Base-by-base conservation (phyloP, 1,140 invertebrate species). In the Arctopsyche grandis region DNA sequence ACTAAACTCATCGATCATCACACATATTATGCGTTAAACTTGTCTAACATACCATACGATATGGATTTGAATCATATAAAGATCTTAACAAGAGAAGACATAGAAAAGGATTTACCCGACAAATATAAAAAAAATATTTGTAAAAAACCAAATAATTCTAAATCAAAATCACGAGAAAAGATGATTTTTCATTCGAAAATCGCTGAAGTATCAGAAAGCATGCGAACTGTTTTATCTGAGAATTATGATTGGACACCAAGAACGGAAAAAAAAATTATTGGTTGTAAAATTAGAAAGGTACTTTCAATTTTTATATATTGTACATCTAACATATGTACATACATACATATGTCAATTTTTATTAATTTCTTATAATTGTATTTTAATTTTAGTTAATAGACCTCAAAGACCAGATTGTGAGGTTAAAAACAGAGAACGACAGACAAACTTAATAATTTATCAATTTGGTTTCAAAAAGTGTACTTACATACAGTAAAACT, bases 51-150 rank as follows among this genome's bases (percentile, higher is more conserved):
- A 76, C 84, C 86, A 0, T 88, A 87, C 75, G 87, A 86, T 46
- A 88, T 85, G 0, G 84, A 84, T 43, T 83, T 86, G 0, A 87
- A 88, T 44, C 85, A 85, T 70, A 86, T 89, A 84, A 86, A 84
- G 0, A 80, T 88, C 5, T 69, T 88, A 0, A 85, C 84, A 0
- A 83, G 87, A 79, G 86, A 87, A 5, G 88, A 88, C 56, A 87
- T 89, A 10, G 88, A 87, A 75, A 88, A 87, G 80, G 88, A 89
- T 79, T 81, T 89, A 0, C 88, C 88, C 0, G 87, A 89, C 77
- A 88, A 88, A 79, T 88, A 87, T 74, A 86, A 79, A 69, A 88
- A 83, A 81, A 86, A 82, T 43, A 81, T 89, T 5, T 83, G 0
- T 83, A 86, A 5, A 84, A 86, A 0, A 84, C 85, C 69, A 85